These are phyloP conservation scores for Prunella himalayana DNA, from an alignment of 2,113 vertebrate species.

Conservation along the genomic window DNA sequence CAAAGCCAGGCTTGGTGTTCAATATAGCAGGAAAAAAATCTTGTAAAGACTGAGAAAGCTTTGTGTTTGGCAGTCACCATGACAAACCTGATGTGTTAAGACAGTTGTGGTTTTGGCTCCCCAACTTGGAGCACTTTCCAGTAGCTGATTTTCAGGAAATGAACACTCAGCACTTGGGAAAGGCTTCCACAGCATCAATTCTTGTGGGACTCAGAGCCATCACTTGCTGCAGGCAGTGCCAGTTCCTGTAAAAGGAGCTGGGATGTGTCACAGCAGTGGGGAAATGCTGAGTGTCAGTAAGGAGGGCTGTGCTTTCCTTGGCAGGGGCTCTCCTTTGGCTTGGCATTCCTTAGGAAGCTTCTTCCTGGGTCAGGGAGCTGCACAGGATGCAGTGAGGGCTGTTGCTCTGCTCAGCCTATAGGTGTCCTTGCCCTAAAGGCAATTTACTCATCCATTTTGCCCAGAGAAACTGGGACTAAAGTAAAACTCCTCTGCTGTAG, in stretches of 20 bases:
- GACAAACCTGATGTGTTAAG: not conserved
- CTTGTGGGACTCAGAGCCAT: not conserved
- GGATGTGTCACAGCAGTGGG: rapidly evolving
- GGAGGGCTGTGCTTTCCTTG: not conserved
- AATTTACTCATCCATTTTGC: not conserved
- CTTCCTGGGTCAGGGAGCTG: not conserved
- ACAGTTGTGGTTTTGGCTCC: not conserved
- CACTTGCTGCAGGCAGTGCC: not conserved
- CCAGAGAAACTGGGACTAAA: not conserved
- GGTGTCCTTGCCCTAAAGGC: not conserved
- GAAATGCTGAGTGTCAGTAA: not conserved
- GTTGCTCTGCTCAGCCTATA: not conserved
- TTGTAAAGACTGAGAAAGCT: not conserved
- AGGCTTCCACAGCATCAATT: not conserved
- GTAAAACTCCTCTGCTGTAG: not conserved
- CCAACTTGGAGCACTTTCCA: not conserved
- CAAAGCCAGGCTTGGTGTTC: not conserved
- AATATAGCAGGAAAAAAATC: not conserved
- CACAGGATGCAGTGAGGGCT: not conserved
- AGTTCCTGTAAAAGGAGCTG: not conserved
- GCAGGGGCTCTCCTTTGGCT: not conserved
- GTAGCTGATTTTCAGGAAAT: not conserved
- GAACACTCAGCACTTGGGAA: not conserved
- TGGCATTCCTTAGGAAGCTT: not conserved
- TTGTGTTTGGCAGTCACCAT: not conserved